Evolutionary conservation across 2,797 vertebrate species (phyloP), one percentile per base, ranked within the genome.

Genomic region (Argya squamiceps): DNA sequence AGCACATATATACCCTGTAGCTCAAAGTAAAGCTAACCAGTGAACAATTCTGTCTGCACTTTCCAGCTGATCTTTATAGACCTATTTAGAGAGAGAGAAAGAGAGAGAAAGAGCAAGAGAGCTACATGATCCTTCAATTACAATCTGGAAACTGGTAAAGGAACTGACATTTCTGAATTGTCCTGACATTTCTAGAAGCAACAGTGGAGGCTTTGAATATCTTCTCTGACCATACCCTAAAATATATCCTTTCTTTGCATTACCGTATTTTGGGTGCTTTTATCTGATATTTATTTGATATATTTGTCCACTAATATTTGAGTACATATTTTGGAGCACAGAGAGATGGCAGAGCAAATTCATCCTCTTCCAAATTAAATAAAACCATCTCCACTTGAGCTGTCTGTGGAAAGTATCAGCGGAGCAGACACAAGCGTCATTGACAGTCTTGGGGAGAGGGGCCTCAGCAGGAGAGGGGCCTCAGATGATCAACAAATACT

Each of bases 211-310:
- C 82, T 95, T 83, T 80, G 27, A 91, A 68, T 95, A 96, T 89
- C 70, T 88, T 92, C 90, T 92, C 71, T 92, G 82, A 86, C 65
- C 94, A 32, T 88, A 46, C 64, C 60, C 41, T 82, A 77, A 77
- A 82, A 94, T 74, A 92, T 63, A 39, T 60, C 15, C 56, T 94
- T 94, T 94, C 69, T 90, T 89, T 94, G n/a, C 71, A 50, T 92
- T 95, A 65, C 53, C 78, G 88, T 98, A 96, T 98, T 98, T 98
- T 98, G 97, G 49, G 96, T 98, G 98, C 96, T 98, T 98, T 98
- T 98, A 97, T 98, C 98, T 98, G 98, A 97, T 98, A 97, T 97
- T 85, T 98, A 98, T 98, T 98, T 98, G 97, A 97, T 98, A 96
- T 98, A 96, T 97, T 98, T 98, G 98, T 97, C 98, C 98, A 98